Conservation (phyloP, 1,140 invertebrate species). For the Paramacrobiotus metropolitanus region DNA sequence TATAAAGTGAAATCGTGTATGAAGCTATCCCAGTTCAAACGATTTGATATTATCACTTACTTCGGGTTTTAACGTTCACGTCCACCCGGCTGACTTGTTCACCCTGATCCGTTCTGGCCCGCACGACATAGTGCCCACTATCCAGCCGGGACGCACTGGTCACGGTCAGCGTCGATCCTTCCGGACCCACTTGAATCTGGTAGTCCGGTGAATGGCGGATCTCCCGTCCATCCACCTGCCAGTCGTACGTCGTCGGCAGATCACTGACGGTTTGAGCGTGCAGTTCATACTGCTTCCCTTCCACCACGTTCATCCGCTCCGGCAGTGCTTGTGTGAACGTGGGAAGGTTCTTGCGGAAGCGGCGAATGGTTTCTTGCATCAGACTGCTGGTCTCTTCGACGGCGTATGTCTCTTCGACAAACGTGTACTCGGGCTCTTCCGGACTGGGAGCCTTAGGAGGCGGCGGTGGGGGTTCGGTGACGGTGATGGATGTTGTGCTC, state of each 20-base stretch:
- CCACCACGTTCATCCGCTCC: not conserved
- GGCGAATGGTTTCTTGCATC: constrained; percentile 2
- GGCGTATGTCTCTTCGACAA: not conserved
- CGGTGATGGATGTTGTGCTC: not conserved
- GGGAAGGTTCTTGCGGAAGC: not conserved
- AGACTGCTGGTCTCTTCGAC: not conserved
- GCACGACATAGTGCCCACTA: not conserved
- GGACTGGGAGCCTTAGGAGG: not conserved
- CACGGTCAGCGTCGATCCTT: not conserved
- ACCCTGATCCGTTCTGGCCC: not conserved
- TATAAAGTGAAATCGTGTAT: not conserved
- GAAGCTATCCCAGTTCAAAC: not conserved
- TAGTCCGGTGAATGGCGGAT: constrained; percentile 4
- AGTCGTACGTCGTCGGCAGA: not conserved
- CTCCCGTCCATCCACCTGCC: not conserved
- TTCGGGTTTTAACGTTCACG: not conserved
- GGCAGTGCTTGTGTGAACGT: not conserved
- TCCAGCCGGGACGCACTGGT: not conserved
- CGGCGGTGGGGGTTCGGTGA: not conserved
- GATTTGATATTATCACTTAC: not conserved
- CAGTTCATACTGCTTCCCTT: not conserved
- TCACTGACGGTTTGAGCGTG: not conserved
- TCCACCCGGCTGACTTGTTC: not conserved
- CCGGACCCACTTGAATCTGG: not conserved
- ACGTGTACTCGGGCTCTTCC: not conserved